These are phyloP conservation scores for Morpho helenor DNA, from an alignment of 2,888 invertebrate genomes.

Conservation along the genomic window DNA sequence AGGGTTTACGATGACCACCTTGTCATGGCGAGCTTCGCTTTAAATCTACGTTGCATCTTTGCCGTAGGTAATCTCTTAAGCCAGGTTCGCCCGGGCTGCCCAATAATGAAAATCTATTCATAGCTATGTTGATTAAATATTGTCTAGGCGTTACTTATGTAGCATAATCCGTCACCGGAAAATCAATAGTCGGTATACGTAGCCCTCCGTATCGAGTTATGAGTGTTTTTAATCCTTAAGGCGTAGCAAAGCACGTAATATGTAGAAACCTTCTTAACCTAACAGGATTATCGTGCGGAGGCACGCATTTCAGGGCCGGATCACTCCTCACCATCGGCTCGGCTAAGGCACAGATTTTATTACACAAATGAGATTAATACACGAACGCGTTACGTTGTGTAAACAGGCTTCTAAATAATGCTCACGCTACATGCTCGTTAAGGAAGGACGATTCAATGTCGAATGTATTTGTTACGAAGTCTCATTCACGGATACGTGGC, in stretches of 20 bases:
- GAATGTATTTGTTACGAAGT: slow-evolving; percentile 30
- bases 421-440: slow-evolving; percentile 23
- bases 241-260: slow-evolving; percentile 84
- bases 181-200: slow-evolving; percentile 33
- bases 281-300: slow-evolving; percentile 85
- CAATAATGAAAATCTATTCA: slow-evolving; percentile 66
- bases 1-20: slow-evolving; percentile 76
- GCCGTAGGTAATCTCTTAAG: slow-evolving; percentile 70
- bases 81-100: slow-evolving; percentile 43
- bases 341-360: slow-evolving; percentile 77
- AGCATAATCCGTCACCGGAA: slow-evolving; percentile 24
- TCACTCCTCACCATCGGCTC: slow-evolving; percentile 64
- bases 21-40: slow-evolving; percentile 70
- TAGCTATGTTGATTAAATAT: slow-evolving; percentile 30
- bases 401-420: slow-evolving; percentile 34
- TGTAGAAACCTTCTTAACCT: slow-evolving; percentile 86
- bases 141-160: slow-evolving; percentile 21
- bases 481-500: slow-evolving; percentile 26
- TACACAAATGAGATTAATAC: slow-evolving; percentile 78
- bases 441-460: slow-evolving; percentile 34
- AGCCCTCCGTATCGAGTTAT: slow-evolving; percentile 57
- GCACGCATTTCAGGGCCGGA: slow-evolving; percentile 80
- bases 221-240: slow-evolving; percentile 82
- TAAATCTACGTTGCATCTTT: slow-evolving; percentile 77
- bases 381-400: slow-evolving; percentile 46